Conservation (phyloP, 1,140 invertebrate genomes). For the Brachionus sp. region DNA sequence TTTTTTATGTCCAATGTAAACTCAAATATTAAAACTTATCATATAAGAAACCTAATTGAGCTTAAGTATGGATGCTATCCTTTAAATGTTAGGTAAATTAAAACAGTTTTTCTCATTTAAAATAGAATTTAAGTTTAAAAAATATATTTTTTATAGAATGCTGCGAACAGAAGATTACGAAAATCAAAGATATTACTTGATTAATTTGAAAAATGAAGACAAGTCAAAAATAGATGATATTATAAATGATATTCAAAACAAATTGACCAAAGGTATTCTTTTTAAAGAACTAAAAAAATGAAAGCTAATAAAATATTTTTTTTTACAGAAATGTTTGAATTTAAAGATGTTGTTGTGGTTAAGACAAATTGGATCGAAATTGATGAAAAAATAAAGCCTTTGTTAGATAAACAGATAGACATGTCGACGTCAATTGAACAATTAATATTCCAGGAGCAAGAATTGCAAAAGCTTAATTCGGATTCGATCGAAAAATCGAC, state of each 20-base stretch:
- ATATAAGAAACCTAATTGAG: background rate
- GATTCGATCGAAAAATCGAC: background rate
- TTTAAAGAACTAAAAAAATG: background rate
- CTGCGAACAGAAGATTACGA: background rate
- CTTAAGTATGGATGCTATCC: constrained; percentile 17
- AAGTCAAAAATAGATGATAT: background rate
- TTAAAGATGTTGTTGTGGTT: background rate
- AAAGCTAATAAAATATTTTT: background rate
- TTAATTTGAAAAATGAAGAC: background rate
- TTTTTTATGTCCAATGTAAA: background rate
- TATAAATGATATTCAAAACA: background rate
- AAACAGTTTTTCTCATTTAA: background rate
- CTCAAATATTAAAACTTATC: background rate
- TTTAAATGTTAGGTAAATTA: background rate
- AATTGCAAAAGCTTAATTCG: background rate
- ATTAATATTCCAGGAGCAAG: background rate
- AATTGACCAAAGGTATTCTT: background rate
- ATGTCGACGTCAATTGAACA: background rate
- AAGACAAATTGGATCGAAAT: constrained; percentile 20
- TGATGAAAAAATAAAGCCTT: constrained; percentile 17
- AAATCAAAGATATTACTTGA: background rate
- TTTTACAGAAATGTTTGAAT: background rate
- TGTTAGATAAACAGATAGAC: background rate
- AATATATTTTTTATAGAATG: background rate
- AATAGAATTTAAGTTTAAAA: background rate